Evolutionary conservation across 2,113 vertebrate genomes (phyloP).

Genomic region (Pithys albifrons): DNA sequence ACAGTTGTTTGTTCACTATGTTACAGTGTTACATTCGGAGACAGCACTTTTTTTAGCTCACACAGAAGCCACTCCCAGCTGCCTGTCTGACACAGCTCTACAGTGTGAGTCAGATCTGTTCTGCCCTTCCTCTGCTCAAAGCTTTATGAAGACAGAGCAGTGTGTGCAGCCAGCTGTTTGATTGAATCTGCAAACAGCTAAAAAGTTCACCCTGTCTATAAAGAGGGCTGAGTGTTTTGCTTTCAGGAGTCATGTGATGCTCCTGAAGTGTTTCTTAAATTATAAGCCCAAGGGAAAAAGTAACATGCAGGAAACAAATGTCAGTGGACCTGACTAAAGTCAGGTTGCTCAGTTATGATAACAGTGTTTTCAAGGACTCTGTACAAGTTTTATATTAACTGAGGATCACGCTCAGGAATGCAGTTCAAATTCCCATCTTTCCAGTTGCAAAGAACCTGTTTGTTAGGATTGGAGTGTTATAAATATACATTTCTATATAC

Average conservation of each 20-base stretch:
- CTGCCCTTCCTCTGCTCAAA: background rate
- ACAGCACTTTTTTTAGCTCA: background rate
- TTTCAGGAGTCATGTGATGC: background rate
- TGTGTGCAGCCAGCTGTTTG: background rate
- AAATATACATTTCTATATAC: background rate
- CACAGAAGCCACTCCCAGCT: background rate
- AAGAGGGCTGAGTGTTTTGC: background rate
- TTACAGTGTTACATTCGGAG: background rate
- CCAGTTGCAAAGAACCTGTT: background rate
- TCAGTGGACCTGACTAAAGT: background rate
- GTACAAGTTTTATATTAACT: background rate
- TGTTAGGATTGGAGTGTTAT: background rate
- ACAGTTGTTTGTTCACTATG: background rate
- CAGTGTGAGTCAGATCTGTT: background rate
- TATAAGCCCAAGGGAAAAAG: background rate
- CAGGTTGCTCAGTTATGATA: background rate
- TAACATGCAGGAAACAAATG: background rate
- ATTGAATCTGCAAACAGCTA: background rate
- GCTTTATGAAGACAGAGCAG: background rate
- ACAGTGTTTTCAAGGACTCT: background rate
- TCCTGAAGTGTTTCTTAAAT: slow-evolving; percentile 3
- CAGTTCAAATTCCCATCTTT: background rate
- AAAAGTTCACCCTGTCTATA: background rate
- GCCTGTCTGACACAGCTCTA: background rate
- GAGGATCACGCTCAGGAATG: background rate